These are phyloP conservation scores for Panagrolaimus sp. DNA, from an alignment of 1,140 invertebrate genomes.

Conservation along the genomic window DNA sequence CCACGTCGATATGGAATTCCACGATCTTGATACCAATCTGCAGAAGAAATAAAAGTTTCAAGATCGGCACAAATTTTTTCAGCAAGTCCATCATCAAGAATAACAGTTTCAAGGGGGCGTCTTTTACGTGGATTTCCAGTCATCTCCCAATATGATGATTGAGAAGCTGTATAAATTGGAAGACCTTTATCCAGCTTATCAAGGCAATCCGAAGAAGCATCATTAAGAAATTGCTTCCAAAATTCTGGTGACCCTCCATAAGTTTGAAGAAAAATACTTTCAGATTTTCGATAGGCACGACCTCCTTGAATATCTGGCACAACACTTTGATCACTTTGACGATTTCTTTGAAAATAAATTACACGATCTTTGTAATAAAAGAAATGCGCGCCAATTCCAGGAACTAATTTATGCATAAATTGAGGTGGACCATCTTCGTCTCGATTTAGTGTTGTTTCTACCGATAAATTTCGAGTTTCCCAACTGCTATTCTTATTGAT, in stretches of 20 bases:
- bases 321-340: constrained; percentile 53
- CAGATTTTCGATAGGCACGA: constrained; percentile 50
- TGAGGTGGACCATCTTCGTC: constrained; percentile 47
- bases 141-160: no score
- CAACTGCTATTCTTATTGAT: constrained; percentile 50
- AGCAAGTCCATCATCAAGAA: constrained; percentile 75
- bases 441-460: constrained; percentile 41
- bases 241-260: constrained; percentile 37
- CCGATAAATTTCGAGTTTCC: constrained; percentile 40
- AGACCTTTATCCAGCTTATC: no score
- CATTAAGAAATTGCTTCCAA: constrained; percentile 11
- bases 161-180: no score
- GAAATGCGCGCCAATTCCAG: constrained; percentile 52
- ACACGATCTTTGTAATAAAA: constrained; percentile 40
- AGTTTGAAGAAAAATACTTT: constrained; percentile 56
- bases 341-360: constrained; percentile 52
- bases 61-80: constrained; percentile 78
- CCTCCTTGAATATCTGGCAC: constrained; percentile 40
- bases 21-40: no score
- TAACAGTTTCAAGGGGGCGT: constrained; percentile 81
- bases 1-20: constrained; percentile 69
- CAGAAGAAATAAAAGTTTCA: no score
- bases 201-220: no score
- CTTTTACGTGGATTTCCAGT: no score
- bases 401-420: constrained; percentile 44